These are phyloP conservation scores for Pandemis heparana DNA, from an alignment of 2,888 invertebrate genomes.

Conservation along the genomic window DNA sequence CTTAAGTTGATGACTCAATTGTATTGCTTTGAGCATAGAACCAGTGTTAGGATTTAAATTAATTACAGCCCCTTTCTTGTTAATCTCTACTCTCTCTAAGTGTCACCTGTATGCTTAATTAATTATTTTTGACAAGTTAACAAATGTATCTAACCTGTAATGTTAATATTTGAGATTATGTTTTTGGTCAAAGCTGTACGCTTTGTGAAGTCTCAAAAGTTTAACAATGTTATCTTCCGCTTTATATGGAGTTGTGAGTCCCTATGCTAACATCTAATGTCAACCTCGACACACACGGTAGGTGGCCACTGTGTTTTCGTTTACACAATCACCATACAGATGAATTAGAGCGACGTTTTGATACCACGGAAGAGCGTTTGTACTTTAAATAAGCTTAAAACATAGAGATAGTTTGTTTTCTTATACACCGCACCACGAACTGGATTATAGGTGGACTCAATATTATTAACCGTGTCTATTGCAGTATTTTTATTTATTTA, in stretches of 20 bases:
- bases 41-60: slow-evolving; percentile 53
- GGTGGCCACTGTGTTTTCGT: slow-evolving; percentile 53
- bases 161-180: neutral
- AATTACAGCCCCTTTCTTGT: slow-evolving; percentile 48
- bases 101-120: neutral
- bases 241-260: slow-evolving; percentile 42
- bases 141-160: neutral
- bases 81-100: neutral
- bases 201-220: slow-evolving; percentile 20
- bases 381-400: neutral
- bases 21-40: slow-evolving; percentile 44
- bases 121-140: neutral
- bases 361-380: slow-evolving; percentile 5
- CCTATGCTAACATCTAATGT: slow-evolving; percentile 56
- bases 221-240: slow-evolving; percentile 41
- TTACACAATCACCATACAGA: slow-evolving; percentile 33
- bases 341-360: slow-evolving; percentile 32
- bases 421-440: neutral
- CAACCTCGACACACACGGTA: slow-evolving; percentile 51
- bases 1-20: slow-evolving; percentile 61
- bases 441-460: no score
- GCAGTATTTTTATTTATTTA: no score
- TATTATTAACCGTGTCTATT: no score
- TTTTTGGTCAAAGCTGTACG: slow-evolving; percentile 5
- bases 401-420: neutral